phyloP scores from a whole-genome alignment of 2,797 vertebrate species.

The Stomatorhinus walkeri region DNA sequence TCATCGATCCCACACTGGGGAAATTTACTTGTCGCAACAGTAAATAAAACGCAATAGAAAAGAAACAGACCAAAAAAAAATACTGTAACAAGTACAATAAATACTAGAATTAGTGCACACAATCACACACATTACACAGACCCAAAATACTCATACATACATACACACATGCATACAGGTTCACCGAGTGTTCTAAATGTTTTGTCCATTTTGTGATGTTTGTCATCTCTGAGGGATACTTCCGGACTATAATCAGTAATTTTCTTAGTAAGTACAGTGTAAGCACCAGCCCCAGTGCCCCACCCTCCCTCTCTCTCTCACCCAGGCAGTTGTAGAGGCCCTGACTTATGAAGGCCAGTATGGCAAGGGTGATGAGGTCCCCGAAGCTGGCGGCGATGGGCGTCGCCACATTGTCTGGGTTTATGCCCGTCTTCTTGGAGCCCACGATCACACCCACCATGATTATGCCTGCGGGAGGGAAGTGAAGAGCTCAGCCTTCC shows the following conservation, averaged over 20 bases:
- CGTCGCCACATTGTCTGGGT: constrained; percentile 90
- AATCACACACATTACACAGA: no score
- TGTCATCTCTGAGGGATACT: background rate
- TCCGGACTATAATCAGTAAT: background rate
- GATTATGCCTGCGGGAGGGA: constrained; percentile 65
- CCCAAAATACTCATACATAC: no score
- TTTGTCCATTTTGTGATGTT: background rate
- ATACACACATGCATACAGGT: no score
- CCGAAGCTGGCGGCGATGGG: constrained; percentile 91
- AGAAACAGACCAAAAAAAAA: no score
- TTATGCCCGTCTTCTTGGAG: constrained; percentile 82
- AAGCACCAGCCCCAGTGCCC: background rate
- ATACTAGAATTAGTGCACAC: no score
- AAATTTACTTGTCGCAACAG: no score
- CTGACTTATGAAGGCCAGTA: constrained; percentile 81
- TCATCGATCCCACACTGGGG: no score
- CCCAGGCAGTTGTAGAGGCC: constrained; percentile 76
- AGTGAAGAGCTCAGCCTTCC: background rate
- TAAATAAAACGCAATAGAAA: no score
- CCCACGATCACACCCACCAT: constrained; percentile 89
- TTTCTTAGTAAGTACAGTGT: background rate
- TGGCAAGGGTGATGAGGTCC: constrained; percentile 84
- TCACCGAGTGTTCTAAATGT: background rate
- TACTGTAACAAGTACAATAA: no score
- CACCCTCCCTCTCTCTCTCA: constrained; percentile 32